Percentiles rank a stretch among this genome's conserved stretches.
Conservation (phyloP, 2,888 invertebrate species). For the Chrysina gloriosa region DNA sequence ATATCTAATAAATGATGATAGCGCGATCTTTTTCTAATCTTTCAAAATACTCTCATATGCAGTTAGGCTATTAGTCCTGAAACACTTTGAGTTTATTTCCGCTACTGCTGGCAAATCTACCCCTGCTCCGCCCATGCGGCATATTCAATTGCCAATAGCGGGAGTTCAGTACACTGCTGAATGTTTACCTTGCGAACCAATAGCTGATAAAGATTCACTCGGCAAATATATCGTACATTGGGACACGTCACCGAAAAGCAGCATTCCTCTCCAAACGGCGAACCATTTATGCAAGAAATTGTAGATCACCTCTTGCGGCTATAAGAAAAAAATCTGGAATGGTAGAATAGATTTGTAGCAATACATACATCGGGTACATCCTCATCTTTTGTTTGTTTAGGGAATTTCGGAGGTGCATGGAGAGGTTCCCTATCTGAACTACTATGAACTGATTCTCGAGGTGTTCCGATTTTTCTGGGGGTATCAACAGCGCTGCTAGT, state of each 20-base stretch:
- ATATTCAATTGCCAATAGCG: too few species aligned
- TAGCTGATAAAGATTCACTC: constrained; percentile 68
- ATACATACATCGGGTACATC: constrained; percentile 53
- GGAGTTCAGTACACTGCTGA: not conserved
- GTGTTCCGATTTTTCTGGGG: constrained; percentile 65
- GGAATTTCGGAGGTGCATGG: constrained; percentile 46
- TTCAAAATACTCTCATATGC: too few species aligned
- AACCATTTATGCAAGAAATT: constrained; percentile 65
- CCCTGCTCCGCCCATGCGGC: too few species aligned
- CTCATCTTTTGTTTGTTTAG: constrained; percentile 51
- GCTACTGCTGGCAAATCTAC: too few species aligned
- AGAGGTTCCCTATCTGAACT: constrained; percentile 63
- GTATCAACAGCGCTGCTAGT: constrained; percentile 58
- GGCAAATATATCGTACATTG: constrained; percentile 73
- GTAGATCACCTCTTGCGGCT: constrained; percentile 61
- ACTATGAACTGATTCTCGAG: constrained; percentile 66
- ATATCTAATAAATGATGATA: too few species aligned
- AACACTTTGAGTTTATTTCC: too few species aligned
- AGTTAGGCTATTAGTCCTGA: too few species aligned
- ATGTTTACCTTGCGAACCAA: constrained; percentile 66
- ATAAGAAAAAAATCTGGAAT: constrained; percentile 34
- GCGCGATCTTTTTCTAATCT: too few species aligned
- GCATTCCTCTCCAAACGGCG: constrained; percentile 68
- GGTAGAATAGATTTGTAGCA: constrained; percentile 7
- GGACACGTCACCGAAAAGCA: constrained; percentile 70